A percentile compares a stretch with the other conserved stretches of the same genome.
These are phyloP conservation scores for Argyrosomus japonicus DNA, from an alignment of 2,113 vertebrate genomes.

Conservation along the genomic window DNA sequence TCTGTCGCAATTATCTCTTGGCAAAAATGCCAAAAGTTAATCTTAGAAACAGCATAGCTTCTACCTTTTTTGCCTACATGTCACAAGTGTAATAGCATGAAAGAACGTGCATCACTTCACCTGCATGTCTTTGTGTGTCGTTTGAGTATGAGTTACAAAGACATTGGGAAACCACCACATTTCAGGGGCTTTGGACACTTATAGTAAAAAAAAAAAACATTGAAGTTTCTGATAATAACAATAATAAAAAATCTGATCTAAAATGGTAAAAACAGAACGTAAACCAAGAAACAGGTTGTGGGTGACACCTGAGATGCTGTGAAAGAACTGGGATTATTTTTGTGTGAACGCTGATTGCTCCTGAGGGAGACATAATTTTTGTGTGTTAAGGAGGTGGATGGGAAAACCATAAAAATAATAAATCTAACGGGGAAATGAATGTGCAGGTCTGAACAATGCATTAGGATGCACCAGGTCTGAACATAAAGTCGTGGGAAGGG, in stretches of 20 bases:
- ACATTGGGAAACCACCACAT: background rate
- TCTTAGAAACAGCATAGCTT: background rate
- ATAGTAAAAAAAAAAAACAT: too few relatives aligned
- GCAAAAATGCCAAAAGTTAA: background rate
- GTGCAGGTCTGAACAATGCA: conserved; percentile 61
- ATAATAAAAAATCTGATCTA: background rate
- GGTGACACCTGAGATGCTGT: conserved; percentile 48
- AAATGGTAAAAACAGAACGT: conserved; percentile 30
- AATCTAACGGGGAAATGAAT: conserved; percentile 50
- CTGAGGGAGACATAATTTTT: conserved; percentile 30
- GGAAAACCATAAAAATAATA: conserved; percentile 51
- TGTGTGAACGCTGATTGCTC: conserved; percentile 39
- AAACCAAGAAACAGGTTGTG: conserved; percentile 25
- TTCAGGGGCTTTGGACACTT: background rate
- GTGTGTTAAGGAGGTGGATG: conserved; percentile 26
- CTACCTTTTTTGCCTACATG: background rate
- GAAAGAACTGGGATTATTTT: conserved; percentile 20
- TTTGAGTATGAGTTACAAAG: background rate
- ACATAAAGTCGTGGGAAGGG: conserved; percentile 59
- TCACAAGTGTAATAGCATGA: background rate
- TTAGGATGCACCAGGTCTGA: conserved; percentile 56
- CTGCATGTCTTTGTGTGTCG: background rate
- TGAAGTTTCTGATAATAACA: background rate
- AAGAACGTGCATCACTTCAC: background rate
- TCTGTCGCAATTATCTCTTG: background rate